Evolutionary conservation across 2,797 vertebrate species (phyloP), one percentile per base, ranked within the genome.

Genomic region (Aeoliscus strigatus): DNA sequence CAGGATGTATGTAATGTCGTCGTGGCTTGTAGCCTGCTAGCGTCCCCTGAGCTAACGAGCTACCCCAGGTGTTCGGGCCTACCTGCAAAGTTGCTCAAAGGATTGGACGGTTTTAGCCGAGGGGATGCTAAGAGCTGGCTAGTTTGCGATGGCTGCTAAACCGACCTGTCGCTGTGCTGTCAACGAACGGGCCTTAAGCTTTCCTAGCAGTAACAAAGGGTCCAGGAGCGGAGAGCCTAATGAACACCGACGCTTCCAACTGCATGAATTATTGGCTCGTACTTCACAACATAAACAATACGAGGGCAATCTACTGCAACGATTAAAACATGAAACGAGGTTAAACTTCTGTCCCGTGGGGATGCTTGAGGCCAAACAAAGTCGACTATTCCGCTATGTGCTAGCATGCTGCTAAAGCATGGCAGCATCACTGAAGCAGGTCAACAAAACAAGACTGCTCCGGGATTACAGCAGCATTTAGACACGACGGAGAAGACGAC

Each of bases 321-420:
- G 3, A 1, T 1, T 10, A 10, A 31, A 14, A 1, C 8, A 4
- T 0, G 9, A 14, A 10, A 1, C 27, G 56, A 66, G 66, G 62
- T 45, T 49, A 64, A 66, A 57, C 24, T 11, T 13, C 16, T 11
- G 8, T 11, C 12, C 33, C 24, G 16, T 39, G 16, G 2, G 27
- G 56, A 58, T 51, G 64, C 50, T 41, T 2, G 25, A 61, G 69
- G 61, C 72, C 60, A 73, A 71, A 75, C 68, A 79, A 73, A 78
- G 70, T 75, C 29, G 52, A 37, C 30, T 29, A 58, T 31, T 69
- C 23, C 2, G 54, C 52, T 55, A 46, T 7, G 1, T 14, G 72
- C 61, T 81, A 83, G 77, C 80, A 61, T 51, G 70, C 60, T 73
- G 76, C 80, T 86, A 81, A 60, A 79, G 77, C 78, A 80, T 83